These are phyloP conservation scores for Cactoblastis cactorum DNA, from an alignment of 2,888 invertebrate genomes.

Conservation along the genomic window DNA sequence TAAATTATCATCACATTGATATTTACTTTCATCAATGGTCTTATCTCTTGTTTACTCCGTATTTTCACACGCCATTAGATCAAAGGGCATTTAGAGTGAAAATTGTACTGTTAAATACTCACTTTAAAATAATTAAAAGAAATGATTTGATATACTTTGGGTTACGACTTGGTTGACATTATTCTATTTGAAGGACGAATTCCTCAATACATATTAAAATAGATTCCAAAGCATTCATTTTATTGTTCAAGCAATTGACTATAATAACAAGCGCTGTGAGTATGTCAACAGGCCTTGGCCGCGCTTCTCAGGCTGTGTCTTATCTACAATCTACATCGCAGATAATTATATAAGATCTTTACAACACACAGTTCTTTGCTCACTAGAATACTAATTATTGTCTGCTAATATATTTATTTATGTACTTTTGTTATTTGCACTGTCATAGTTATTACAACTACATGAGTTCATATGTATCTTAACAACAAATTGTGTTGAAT, in stretches of 20 bases:
- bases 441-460: too few species aligned
- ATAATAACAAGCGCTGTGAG: constrained; percentile 31
- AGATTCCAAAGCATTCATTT: constrained; percentile 32
- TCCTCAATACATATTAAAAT: constrained; percentile 23
- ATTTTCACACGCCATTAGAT: constrained; percentile 3
- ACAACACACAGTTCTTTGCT: constrained; percentile 30
- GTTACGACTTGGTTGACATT: not conserved
- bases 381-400: constrained; percentile 19
- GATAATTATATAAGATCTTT: constrained; percentile 40
- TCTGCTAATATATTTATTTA: not conserved
- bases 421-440: too few species aligned
- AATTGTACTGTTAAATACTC: constrained; percentile 2
- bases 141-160: not conserved
- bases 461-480: not conserved
- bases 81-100: not conserved
- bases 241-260: constrained; percentile 43
- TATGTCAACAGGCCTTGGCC: constrained; percentile 33
- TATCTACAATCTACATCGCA: constrained; percentile 33
- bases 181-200: constrained; percentile 8
- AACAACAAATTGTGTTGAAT: not conserved
- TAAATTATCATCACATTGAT: constrained; percentile 1
- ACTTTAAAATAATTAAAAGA: not conserved
- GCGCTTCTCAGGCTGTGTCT: constrained; percentile 25
- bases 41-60: constrained; percentile 2
- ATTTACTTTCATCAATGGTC: constrained; percentile 5